Base-by-base conservation (phyloP, 2,113 vertebrate genomes). In the Talpa occidentalis region DNA sequence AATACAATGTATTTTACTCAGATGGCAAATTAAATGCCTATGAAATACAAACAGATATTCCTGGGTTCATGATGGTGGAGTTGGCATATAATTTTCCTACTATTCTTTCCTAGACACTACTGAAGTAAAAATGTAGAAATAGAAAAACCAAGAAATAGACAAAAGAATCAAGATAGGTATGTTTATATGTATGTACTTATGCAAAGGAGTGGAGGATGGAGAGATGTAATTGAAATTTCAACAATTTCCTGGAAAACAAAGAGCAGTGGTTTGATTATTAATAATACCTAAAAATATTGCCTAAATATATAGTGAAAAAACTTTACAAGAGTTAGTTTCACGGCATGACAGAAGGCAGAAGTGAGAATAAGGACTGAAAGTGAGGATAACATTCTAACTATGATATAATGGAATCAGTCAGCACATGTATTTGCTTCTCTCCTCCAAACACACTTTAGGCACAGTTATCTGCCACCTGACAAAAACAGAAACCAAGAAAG, bases 221-320 rank as follows among this genome's bases (percentile, higher is more conserved):
- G 56, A 67, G 76, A 87, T 91, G 32, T 44, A n/a, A 81, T 74
- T 91, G 37, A 74, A 67, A 87, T 44, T 90, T 54, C 24, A 90
- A 32, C 17, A 64, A 5, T 49, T 76, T 69, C 28, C 7, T 60
- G 40, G 26, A 56, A 87, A 66, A 74, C 10, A 87, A 59, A 60
- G 44, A 47, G 56, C 47, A 64, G 10, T 56, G 22, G 4, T 78
- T 70, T 70, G 16, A 79, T 12, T 59, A 76, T 15, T 49, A 72
- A 62, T 42, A 52, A 77, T 26, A 59, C 10, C 47, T 17, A 47
- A 80, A 94, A 73, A 4, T 21, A 69, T 12, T 78, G 11, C 62
- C 87, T 52, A 44, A 83, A 90, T 52, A 19, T 42, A 16, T 44
- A 78, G 1, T 76, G 19, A 64, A 80, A 32, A 86, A 49, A 26